Conservation (phyloP, 2,797 vertebrate genomes). For the Rhinoraja longicauda region DNA sequence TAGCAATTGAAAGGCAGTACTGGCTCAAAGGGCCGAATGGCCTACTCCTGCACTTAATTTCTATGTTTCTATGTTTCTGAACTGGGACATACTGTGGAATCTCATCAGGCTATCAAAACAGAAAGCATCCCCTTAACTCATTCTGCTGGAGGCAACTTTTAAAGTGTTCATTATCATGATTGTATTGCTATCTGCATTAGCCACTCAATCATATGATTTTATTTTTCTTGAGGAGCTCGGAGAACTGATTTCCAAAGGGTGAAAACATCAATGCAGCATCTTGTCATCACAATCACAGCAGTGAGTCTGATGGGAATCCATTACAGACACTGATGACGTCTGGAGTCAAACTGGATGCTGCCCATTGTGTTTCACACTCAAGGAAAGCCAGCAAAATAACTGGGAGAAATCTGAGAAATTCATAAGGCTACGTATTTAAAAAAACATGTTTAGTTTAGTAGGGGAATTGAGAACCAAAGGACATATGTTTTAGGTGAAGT, state of each 20-base stretch:
- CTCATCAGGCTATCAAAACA: background rate
- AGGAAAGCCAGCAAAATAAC: background rate
- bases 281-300: background rate
- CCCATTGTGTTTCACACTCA: background rate
- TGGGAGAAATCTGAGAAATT: no score
- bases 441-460: no score
- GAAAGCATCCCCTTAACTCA: background rate
- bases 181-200: background rate
- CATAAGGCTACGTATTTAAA: no score
- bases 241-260: background rate
- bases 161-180: background rate
- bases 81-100: background rate
- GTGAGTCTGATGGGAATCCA: background rate
- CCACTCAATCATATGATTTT: background rate
- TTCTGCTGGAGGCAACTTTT: background rate
- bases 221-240: background rate
- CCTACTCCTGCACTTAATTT: no score
- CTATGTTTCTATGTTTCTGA: no score
- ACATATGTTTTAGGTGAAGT: background rate
- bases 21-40: no score
- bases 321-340: background rate
- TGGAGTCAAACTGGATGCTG: background rate
- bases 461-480: background rate
- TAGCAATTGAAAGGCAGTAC: no score
- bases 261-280: background rate